phyloP scores from a whole-genome alignment of 2,797 vertebrate species.

The Coregonus sp. region DNA sequence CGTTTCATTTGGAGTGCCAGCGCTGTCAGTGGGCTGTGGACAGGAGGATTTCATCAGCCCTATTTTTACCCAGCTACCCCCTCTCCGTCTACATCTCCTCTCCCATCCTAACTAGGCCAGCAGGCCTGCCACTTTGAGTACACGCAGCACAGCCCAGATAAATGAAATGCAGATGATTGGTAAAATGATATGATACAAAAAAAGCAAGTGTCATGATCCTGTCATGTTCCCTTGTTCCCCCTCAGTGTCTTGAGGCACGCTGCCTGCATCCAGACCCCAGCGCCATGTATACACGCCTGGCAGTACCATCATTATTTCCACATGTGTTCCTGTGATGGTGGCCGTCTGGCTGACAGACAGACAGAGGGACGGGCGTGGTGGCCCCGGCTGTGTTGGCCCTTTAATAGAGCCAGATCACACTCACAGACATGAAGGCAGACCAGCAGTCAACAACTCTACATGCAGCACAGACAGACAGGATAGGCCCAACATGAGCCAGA shows the following conservation, averaged over 20 bases:
- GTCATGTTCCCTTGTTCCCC: slow-evolving; percentile 56
- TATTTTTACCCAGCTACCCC: slow-evolving; percentile 55
- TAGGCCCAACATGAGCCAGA: slow-evolving; percentile 2
- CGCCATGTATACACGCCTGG: slow-evolving; percentile 20
- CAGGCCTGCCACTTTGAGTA: slow-evolving; percentile 71
- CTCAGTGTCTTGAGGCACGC: slow-evolving; percentile 62
- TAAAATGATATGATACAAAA: slow-evolving; percentile 76
- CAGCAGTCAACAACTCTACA: slow-evolving; percentile 61
- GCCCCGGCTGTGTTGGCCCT: slow-evolving; percentile 26
- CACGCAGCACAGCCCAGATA: slow-evolving; percentile 61
- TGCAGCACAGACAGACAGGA: slow-evolving; percentile 58
- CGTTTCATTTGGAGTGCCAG: slow-evolving; percentile 64
- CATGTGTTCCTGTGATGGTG: slow-evolving; percentile 61
- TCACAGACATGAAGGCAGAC: slow-evolving; percentile 56
- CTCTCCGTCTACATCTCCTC: slow-evolving; percentile 45
- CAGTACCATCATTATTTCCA: slow-evolving; percentile 43
- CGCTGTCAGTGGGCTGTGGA: slow-evolving; percentile 63
- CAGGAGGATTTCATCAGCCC: slow-evolving; percentile 74
- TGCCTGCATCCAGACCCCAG: slow-evolving; percentile 13
- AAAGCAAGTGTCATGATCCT: slow-evolving; percentile 74
- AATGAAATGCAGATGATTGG: slow-evolving; percentile 79
- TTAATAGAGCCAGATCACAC: slow-evolving; percentile 45
- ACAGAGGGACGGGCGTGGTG: slow-evolving; percentile 51
- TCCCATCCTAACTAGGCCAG: slow-evolving; percentile 71
- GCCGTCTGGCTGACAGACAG: slow-evolving; percentile 62